A percentile compares a stretch with the other conserved stretches of the same genome.
These are phyloP conservation scores for Drosophila kanapiae DNA, from an alignment of 1,140 invertebrate genomes.

Conservation along the genomic window DNA sequence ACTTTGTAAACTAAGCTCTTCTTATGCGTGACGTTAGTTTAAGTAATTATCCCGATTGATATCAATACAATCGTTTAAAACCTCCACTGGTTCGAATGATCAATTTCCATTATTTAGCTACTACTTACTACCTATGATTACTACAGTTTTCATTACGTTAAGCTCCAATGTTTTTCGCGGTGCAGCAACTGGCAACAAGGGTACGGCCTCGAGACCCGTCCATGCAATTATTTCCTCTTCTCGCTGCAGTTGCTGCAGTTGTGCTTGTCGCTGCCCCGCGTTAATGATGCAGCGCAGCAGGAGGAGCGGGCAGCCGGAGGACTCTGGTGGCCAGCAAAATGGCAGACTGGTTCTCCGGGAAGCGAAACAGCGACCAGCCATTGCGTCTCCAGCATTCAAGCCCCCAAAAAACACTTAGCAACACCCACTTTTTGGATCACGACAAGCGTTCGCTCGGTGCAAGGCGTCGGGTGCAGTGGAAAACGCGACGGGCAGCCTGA, in stretches of 20 bases:
- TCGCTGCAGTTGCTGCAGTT: slow-evolving; percentile 59
- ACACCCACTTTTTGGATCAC: slow-evolving; percentile 82
- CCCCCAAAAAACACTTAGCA: slow-evolving; percentile 72
- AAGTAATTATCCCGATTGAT: not conserved
- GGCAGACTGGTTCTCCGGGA: slow-evolving; percentile 70
- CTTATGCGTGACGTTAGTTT: not conserved
- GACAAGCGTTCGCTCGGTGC: slow-evolving; percentile 47
- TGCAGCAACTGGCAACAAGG: slow-evolving; percentile 48
- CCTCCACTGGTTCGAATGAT: not conserved
- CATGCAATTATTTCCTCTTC: slow-evolving; percentile 77
- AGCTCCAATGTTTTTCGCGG: not conserved
- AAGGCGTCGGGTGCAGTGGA: slow-evolving; percentile 39
- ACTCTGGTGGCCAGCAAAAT: slow-evolving; percentile 66
- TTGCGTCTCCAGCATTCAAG: slow-evolving; percentile 73
- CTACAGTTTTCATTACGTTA: not conserved
- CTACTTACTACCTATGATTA: not conserved
- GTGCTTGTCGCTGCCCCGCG: slow-evolving; percentile 50
- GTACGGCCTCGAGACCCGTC: slow-evolving; percentile 64
- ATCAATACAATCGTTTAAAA: not conserved
- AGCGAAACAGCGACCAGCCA: slow-evolving; percentile 55
- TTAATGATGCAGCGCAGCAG: slow-evolving; percentile 75
- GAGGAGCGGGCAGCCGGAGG: slow-evolving; percentile 30
- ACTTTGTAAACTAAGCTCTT: not conserved
- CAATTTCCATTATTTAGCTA: not conserved
- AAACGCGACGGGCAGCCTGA: slow-evolving; percentile 7